Percentiles rank a stretch among this genome's conserved stretches.
Evolutionary conservation across 2,797 vertebrate species (phyloP).

Genomic region (Chlorospingus flavigularis): DNA sequence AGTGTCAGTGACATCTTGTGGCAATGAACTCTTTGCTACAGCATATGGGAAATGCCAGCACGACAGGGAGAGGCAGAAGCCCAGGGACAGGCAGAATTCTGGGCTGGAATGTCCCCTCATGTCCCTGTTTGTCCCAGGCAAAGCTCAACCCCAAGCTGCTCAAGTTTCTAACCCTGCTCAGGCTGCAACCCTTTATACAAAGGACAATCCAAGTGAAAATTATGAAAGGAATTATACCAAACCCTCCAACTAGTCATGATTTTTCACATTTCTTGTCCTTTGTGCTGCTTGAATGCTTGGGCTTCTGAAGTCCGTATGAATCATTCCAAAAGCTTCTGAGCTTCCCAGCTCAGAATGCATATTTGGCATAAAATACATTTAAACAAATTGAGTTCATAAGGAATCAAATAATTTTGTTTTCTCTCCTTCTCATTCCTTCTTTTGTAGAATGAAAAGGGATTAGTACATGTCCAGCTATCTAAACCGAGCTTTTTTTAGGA

Average conservation of each 20-base stretch:
- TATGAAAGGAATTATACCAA: not conserved
- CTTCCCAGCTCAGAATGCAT: not conserved
- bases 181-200: not conserved
- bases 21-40: conserved; percentile 46
- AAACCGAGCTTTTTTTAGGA: conserved; percentile 10
- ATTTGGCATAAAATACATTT: not conserved
- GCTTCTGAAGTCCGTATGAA: not conserved
- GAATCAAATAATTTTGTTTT: not conserved
- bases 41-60: not conserved
- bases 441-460: conserved; percentile 52
- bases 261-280: not conserved
- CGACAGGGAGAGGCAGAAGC: not conserved
- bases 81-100: not conserved
- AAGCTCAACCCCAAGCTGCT: not conserved
- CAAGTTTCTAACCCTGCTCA: not conserved
- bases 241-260: not conserved
- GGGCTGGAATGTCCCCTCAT: not conserved
- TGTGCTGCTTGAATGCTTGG: not conserved
- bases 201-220: not conserved
- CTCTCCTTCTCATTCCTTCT: not conserved
- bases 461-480: conserved; percentile 35
- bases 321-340: not conserved
- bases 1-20: conserved; percentile 68
- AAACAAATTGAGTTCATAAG: not conserved
- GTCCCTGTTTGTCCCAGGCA: not conserved